Evolutionary conservation across 2,113 vertebrate genomes (phyloP).

Genomic region (Xiphias gladius): DNA sequence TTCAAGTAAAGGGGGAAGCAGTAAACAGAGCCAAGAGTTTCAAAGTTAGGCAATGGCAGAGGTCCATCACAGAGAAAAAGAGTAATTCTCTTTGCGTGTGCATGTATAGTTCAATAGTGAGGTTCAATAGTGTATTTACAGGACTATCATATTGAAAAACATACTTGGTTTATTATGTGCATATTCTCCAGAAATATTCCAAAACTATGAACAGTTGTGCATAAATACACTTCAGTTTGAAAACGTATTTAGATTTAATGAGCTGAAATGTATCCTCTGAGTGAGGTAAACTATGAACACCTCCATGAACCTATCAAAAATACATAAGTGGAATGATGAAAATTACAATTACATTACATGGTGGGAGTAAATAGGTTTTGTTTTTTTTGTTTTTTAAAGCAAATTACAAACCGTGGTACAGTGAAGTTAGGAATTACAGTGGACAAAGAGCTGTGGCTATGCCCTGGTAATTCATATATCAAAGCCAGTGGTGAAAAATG

Average conservation of each 20-base stretch:
- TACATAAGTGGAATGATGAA: slow-evolving; percentile 6
- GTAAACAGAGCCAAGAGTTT: not conserved
- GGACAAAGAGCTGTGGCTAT: not conserved
- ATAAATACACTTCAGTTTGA: slow-evolving; percentile 2
- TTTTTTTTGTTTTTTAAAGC: not conserved
- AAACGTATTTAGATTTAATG: slow-evolving; percentile 9
- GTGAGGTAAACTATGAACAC: not conserved
- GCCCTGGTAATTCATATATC: not conserved
- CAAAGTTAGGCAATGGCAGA: not conserved
- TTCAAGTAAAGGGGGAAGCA: slow-evolving; percentile 11
- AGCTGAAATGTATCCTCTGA: not conserved
- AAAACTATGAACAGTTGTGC: slow-evolving; percentile 15
- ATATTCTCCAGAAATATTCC: slow-evolving; percentile 25
- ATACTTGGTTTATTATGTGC: slow-evolving; percentile 8
- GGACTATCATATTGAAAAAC: slow-evolving; percentile 19
- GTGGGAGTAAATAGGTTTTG: not conserved
- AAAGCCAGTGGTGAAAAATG: not conserved
- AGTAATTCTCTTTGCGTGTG: not conserved
- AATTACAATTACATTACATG: too few relatives aligned
- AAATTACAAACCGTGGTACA: not conserved
- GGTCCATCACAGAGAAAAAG: not conserved
- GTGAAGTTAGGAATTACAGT: not conserved
- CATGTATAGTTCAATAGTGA: slow-evolving; percentile 15
- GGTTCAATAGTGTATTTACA: not conserved
- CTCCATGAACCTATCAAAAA: slow-evolving; percentile 7